Conservation (phyloP, 1,140 invertebrate genomes). For the Zaprionus davidi region DNA sequence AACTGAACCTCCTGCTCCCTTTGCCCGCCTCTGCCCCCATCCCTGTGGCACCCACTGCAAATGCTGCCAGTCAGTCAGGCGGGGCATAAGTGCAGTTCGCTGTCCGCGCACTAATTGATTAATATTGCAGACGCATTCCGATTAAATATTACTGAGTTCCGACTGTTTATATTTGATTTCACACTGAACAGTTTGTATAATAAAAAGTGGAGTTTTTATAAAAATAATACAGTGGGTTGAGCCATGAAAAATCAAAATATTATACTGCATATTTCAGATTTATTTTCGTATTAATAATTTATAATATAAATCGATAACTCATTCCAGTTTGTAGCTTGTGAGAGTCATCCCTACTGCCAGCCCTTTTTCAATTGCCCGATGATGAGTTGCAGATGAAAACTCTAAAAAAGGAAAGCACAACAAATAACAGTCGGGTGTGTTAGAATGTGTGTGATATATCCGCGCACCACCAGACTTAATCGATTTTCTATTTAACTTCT, state of each 20-base stretch:
- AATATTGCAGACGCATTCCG: slow-evolving; percentile 62
- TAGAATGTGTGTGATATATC: too few species aligned
- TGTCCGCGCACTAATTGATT: slow-evolving; percentile 78
- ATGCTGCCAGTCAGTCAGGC: slow-evolving; percentile 59
- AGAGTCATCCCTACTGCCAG: too few species aligned
- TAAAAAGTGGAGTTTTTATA: too few species aligned
- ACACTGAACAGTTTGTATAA: not conserved
- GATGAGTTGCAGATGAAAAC: too few species aligned
- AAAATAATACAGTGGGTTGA: not conserved
- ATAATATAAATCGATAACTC: not conserved
- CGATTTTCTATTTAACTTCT: too few species aligned
- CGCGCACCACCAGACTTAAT: too few species aligned
- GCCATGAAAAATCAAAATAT: not conserved
- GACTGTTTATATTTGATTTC: not conserved
- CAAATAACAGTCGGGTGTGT: too few species aligned
- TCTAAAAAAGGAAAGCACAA: too few species aligned
- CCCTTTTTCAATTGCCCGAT: too few species aligned
- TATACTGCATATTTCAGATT: not conserved
- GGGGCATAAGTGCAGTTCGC: slow-evolving; percentile 69
- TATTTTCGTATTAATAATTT: not conserved
- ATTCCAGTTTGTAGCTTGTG: too few species aligned
- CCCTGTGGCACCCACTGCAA: not conserved
- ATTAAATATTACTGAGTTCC: slow-evolving; percentile 57
- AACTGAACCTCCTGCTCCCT: not conserved
- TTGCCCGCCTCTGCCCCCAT: not conserved